A percentile compares a stretch with the other conserved stretches of the same genome.
Conservation (phyloP, 2,113 vertebrate genomes). For the Dendrocopos noguchii region DNA sequence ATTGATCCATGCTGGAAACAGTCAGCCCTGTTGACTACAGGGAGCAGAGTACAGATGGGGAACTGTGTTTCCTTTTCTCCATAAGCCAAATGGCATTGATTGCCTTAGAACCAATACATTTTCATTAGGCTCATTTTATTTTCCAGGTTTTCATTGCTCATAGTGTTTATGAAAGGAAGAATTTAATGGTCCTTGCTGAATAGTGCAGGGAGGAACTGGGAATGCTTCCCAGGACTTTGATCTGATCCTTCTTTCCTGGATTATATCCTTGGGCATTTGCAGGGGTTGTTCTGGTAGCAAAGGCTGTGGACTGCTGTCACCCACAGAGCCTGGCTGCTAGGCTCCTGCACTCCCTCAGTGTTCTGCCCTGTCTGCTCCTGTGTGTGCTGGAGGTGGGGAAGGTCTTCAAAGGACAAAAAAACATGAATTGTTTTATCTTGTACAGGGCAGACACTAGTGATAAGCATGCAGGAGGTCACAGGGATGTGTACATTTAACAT, state of each 20-base stretch:
- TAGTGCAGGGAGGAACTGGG: background rate
- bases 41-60: background rate
- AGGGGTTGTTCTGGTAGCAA: background rate
- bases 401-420: background rate
- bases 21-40: constrained; percentile 21
- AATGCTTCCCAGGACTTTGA: background rate
- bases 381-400: background rate
- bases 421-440: background rate
- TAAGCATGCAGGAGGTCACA: background rate
- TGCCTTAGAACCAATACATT: constrained; percentile 40
- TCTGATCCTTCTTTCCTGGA: background rate
- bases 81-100: constrained; percentile 23
- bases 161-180: constrained; percentile 58
- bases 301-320: background rate
- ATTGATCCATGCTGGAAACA: constrained; percentile 47
- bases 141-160: constrained; percentile 40
- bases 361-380: background rate
- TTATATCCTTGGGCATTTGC: background rate
- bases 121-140: constrained; percentile 59
- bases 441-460: background rate
- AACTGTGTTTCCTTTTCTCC: background rate
- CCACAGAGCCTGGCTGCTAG: background rate
- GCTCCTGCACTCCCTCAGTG: rapidly evolving
- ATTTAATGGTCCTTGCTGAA: constrained; percentile 30
- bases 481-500: rapidly evolving